Percentiles rank a stretch among this genome's conserved stretches.
phyloP scores from a whole-genome alignment of 2,113 vertebrate genomes.

The Pangasianodon hypophthalmus region DNA sequence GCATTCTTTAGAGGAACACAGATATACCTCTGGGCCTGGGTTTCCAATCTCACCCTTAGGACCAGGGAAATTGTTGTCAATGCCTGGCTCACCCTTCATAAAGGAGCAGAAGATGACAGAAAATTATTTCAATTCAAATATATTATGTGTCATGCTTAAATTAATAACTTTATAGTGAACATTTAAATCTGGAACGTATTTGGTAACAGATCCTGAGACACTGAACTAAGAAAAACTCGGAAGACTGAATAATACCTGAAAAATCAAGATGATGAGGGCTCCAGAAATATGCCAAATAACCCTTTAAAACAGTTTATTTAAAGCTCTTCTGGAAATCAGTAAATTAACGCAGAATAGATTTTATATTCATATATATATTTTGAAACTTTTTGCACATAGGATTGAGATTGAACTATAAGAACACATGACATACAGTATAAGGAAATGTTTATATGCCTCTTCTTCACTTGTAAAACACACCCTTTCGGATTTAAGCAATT shows the following conservation, averaged over 20 bases:
- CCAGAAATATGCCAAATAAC: not conserved
- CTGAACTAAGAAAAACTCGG: not conserved
- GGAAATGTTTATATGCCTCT: not conserved
- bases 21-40: constrained; percentile 72
- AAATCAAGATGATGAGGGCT: not conserved
- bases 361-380: not conserved
- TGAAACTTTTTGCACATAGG: not conserved
- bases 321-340: not conserved
- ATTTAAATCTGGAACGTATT: not conserved
- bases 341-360: not conserved
- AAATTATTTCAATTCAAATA: not conserved
- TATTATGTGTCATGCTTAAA: not conserved
- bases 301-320: not conserved
- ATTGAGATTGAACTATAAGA: not conserved
- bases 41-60: constrained; percentile 78
- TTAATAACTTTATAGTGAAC: not conserved
- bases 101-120: not conserved
- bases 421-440: not conserved
- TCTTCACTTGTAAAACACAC: not conserved
- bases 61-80: constrained; percentile 67
- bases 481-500: not conserved
- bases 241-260: not conserved
- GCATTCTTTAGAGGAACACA: not conserved
- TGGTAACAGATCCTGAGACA: not conserved
- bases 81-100: constrained; percentile 77